These are phyloP conservation scores for Solea senegalensis DNA, from an alignment of 2,113 vertebrate species.

Conservation along the genomic window DNA sequence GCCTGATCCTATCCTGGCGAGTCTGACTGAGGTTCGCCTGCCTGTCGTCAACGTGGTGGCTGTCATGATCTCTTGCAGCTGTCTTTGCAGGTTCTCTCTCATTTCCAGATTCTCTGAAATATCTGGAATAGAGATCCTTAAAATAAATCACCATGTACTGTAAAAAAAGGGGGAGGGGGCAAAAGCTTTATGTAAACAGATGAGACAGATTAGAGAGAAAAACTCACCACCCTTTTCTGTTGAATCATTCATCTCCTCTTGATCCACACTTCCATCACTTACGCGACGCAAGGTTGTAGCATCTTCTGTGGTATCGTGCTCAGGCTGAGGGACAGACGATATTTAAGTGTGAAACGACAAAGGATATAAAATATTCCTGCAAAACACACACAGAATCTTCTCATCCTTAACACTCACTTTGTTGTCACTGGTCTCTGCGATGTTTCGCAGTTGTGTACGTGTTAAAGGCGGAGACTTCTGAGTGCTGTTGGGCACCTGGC, in stretches of 20 bases:
- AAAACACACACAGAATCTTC: too few species aligned
- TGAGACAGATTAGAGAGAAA: not conserved
- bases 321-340: slow-evolving; percentile 41
- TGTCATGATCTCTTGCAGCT: slow-evolving; percentile 97
- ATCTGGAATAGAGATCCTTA: slow-evolving; percentile 33
- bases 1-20: slow-evolving; percentile 78
- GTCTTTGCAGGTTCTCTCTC: slow-evolving; percentile 92
- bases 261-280: slow-evolving; percentile 51
- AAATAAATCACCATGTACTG: not conserved
- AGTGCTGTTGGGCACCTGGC: slow-evolving; percentile 82
- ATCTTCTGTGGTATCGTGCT: slow-evolving; percentile 44
- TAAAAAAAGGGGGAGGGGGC: too few species aligned
- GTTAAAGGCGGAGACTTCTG: slow-evolving; percentile 74
- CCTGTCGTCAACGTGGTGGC: slow-evolving; percentile 88
- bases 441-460: slow-evolving; percentile 47
- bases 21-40: slow-evolving; percentile 82
- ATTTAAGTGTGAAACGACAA: not conserved
- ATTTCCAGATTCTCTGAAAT: slow-evolving; percentile 91
- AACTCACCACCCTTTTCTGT: slow-evolving; percentile 84
- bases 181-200: not conserved
- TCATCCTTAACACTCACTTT: not conserved
- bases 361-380: not conserved
- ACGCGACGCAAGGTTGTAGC: slow-evolving; percentile 30
- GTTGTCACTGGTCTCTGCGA: slow-evolving; percentile 14
- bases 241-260: slow-evolving; percentile 45